Evolutionary conservation across 2,888 invertebrate genomes (phyloP).

Genomic region (Sarcophaga subvicina): DNA sequence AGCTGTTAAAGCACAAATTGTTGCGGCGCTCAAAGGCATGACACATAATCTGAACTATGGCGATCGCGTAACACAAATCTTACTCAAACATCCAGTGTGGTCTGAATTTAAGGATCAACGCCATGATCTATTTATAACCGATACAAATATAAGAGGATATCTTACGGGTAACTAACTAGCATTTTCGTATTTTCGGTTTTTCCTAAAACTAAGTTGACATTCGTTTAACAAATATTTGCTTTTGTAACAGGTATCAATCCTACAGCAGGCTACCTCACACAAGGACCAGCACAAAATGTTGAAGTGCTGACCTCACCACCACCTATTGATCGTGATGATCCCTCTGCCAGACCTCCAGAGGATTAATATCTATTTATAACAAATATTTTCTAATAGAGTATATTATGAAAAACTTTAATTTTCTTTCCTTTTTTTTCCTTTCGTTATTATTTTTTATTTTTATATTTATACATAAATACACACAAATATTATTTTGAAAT

Average conservation of each 20-base stretch:
- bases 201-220: constrained; percentile 7
- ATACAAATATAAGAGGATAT: constrained; percentile 89
- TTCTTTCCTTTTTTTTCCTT: background rate
- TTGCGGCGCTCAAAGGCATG: constrained; percentile 97
- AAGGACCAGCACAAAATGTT: constrained; percentile 89
- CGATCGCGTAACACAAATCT: constrained; percentile 89
- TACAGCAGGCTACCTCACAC: constrained; percentile 96
- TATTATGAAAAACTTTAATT: background rate
- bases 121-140: constrained; percentile 96
- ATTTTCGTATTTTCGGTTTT: background rate
- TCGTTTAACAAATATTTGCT: background rate
- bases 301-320: constrained; percentile 91
- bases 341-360: constrained; percentile 79
- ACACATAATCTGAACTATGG: constrained; percentile 90
- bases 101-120: constrained; percentile 97
- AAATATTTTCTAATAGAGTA: constrained; percentile 50
- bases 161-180: constrained; percentile 86
- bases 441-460: constrained; percentile 29
- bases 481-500: constrained; percentile 45
- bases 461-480: constrained; percentile 34
- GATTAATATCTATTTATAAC: constrained; percentile 74
- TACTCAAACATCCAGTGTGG: constrained; percentile 94
- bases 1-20: constrained; percentile 94
- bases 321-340: constrained; percentile 87
- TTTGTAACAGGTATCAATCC: constrained; percentile 85